A percentile compares a stretch with the other conserved stretches of the same genome.
phyloP scores from a whole-genome alignment of 2,797 vertebrate genomes.

The Periophthalmus magnuspinnatus region DNA sequence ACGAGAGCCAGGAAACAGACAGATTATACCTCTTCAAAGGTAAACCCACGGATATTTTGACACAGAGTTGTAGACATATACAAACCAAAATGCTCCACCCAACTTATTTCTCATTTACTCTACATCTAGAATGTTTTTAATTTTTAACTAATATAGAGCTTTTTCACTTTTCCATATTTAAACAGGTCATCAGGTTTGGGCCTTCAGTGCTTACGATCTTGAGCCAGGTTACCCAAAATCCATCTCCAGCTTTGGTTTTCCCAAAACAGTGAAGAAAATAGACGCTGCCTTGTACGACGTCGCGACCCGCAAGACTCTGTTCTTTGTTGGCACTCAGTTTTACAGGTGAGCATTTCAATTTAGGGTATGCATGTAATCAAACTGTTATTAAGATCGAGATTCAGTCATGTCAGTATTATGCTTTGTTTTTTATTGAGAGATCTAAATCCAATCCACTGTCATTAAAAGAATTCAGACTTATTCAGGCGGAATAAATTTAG shows the following conservation, averaged over 20 bases:
- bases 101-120: too few species aligned
- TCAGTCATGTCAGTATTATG: too few species aligned
- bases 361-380: too few species aligned
- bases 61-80: too few species aligned
- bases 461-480: too few species aligned
- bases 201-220: slow-evolving; percentile 69
- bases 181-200: slow-evolving; percentile 73
- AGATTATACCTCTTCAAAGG: slow-evolving; percentile 83
- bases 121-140: too few species aligned
- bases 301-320: slow-evolving; percentile 77
- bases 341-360: slow-evolving; percentile 75
- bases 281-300: slow-evolving; percentile 79
- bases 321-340: slow-evolving; percentile 77
- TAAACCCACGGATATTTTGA: too few species aligned
- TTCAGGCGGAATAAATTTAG: too few species aligned
- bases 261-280: slow-evolving; percentile 72
- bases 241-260: slow-evolving; percentile 77
- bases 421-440: too few species aligned
- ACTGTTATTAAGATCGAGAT: too few species aligned
- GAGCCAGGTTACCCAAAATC: slow-evolving; percentile 76
- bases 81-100: too few species aligned
- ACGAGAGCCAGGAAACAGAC: slow-evolving; percentile 77
- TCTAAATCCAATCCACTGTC: too few species aligned
- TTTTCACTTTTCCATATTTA: background rate
- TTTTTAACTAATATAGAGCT: background rate